Base-by-base conservation (phyloP, 2,888 invertebrate genomes). In the Chrysodeixis includens region DNA sequence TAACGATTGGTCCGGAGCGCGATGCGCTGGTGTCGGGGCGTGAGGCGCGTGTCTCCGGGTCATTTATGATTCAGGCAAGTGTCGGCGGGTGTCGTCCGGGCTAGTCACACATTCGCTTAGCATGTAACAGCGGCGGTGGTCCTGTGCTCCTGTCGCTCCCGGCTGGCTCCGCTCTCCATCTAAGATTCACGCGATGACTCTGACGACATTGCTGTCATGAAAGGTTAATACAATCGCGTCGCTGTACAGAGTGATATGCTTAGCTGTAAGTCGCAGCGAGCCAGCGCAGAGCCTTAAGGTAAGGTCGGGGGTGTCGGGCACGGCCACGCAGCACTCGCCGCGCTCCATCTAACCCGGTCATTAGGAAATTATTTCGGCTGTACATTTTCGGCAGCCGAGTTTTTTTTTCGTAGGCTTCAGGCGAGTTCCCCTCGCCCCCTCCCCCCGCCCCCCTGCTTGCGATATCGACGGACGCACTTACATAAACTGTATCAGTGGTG, bases 391-490 rank as follows among this genome's bases (percentile, higher is more conserved):
- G 16, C 44, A 57, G 8, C 32, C 63, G 16, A 54, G 20, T 30
- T 56, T 69, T 74, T 68, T 65, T 51, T 58, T 46, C 32, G 9
- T 44, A 6, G 22, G 46, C 52, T 44, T 66, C 18, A 44, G 32
- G 30, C 54, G 57, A 35, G 49, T 62, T 65, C 66, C 56, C 61
- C 66, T 53, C 58, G 16, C 52, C 66, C 65, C 52, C 62, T n/a
- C n/a, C n/a, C n/a, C 52, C 66, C 65, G 52, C 56, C 62, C 32
- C 71, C 76, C 66, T 80, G 73, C 79, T 76, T 77, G 73, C 76
- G 76, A 78, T 85, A 88, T 85, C 81, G 83, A 85, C 76, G 74
- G 67, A 80, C 79, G 82, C 76, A 85, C 88, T 88, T 88, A 88
- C 83, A 83, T 88, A 87, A 89, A 86, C 83, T 70, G 65, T 61